Conservation (phyloP, 2,888 invertebrate species). For the Minunthozetes semirufus region DNA sequence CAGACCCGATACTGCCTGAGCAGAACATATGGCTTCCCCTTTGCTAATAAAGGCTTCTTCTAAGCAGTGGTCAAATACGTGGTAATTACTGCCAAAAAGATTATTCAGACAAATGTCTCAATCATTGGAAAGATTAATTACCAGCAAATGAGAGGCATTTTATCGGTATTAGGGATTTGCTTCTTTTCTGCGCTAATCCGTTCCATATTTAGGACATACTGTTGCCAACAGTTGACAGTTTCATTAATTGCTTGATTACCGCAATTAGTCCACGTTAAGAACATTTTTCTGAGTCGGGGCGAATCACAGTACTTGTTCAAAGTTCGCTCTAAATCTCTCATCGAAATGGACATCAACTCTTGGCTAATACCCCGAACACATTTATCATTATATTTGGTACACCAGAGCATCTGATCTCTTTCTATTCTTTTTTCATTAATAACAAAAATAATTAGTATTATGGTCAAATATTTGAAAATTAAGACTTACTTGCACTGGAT, state of each 20-base stretch:
- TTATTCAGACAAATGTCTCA: background rate
- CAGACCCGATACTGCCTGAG: background rate
- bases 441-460: too few relatives aligned
- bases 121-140: background rate
- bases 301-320: conserved; percentile 17
- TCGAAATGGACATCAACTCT: background rate
- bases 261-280: background rate
- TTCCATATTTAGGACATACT: background rate
- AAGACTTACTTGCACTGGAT: background rate
- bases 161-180: background rate
- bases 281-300: background rate
- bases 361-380: background rate
- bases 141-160: background rate
- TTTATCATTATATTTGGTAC: background rate
- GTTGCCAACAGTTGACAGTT: conserved; percentile 4
- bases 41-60: background rate
- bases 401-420: background rate
- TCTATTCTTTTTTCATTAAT: background rate
- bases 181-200: background rate
- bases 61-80: background rate
- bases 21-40: background rate
- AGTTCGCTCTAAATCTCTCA: background rate
- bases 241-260: conserved; percentile 1
- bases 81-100: background rate
- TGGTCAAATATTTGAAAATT: background rate